Evolutionary conservation across 2,888 invertebrate species (phyloP).

Genomic region (Mamestra brassicae): DNA sequence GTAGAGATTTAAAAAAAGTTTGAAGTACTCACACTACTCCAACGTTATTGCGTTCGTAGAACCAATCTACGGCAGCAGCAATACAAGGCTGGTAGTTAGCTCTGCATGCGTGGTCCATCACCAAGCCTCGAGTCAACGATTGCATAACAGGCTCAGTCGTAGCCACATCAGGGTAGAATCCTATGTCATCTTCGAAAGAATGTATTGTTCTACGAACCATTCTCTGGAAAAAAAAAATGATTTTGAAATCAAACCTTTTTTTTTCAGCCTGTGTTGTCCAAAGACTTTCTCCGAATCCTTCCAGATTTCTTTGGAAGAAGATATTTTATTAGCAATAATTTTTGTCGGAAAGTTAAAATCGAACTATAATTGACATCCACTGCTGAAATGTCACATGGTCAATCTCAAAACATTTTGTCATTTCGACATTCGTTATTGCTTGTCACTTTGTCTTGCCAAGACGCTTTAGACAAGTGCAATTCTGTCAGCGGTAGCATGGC

Average conservation of each 20-base stretch:
- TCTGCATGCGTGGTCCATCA: slow-evolving; percentile 87
- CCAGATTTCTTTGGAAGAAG: no score
- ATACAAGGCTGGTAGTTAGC: slow-evolving; percentile 83
- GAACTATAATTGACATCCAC: no score
- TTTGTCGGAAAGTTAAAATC: no score
- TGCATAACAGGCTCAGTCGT: slow-evolving; percentile 79
- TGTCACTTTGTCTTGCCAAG: no score
- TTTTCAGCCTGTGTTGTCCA: no score
- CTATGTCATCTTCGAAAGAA: slow-evolving; percentile 78
- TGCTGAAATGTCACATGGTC: no score
- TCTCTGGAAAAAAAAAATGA: slow-evolving; percentile 71
- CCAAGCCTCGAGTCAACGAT: slow-evolving; percentile 82
- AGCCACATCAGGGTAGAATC: slow-evolving; percentile 77
- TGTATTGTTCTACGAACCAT: slow-evolving; percentile 80
- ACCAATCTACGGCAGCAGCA: slow-evolving; percentile 86
- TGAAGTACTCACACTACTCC: slow-evolving; percentile 79
- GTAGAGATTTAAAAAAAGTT: neutral
- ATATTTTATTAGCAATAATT: no score
- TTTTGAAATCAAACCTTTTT: neutral
- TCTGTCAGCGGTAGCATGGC: neutral
- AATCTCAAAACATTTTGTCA: no score
- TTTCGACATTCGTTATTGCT: no score
- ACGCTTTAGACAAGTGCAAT: neutral
- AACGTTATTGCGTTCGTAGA: slow-evolving; percentile 77
- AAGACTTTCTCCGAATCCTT: no score